A percentile compares a stretch with the other conserved stretches of the same genome.
Evolutionary conservation across 2,888 invertebrate genomes (phyloP).

Genomic region (Aphidius colemani): DNA sequence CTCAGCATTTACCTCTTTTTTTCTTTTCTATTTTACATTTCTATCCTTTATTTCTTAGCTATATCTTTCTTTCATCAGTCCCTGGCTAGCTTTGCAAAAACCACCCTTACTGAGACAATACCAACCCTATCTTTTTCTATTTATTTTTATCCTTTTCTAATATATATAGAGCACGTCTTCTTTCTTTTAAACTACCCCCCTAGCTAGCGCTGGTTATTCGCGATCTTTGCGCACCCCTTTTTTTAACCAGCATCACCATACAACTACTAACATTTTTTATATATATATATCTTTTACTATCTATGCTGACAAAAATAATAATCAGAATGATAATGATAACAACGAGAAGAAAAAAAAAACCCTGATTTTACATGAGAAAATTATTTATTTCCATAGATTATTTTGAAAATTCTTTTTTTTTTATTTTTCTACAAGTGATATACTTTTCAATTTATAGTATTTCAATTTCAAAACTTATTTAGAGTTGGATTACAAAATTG

Average conservation of each 20-base stretch:
- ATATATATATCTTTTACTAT: conserved; percentile 24
- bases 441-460: background rate
- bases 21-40: conserved; percentile 10
- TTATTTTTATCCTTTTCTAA: no score
- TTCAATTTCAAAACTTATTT: no score
- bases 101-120: conserved; percentile 56
- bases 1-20: conserved; percentile 13
- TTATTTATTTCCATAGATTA: no score
- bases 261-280: conserved; percentile 29
- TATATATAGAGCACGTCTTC: no score
- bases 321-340: conserved; percentile 22
- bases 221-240: conserved; percentile 38
- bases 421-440: background rate
- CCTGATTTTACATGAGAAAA: no score
- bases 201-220: conserved; percentile 21
- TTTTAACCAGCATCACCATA: conserved; percentile 48
- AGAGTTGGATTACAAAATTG: conserved; percentile 28
- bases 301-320: conserved; percentile 14
- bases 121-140: conserved; percentile 41
- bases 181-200: conserved; percentile 16
- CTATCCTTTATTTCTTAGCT: conserved; percentile 37
- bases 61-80: conserved; percentile 24
- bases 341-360: background rate
- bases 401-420: no score
- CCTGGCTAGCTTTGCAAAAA: conserved; percentile 33